Conservation (phyloP, 2,888 invertebrate genomes). For the Lasioglossum calceatum region DNA sequence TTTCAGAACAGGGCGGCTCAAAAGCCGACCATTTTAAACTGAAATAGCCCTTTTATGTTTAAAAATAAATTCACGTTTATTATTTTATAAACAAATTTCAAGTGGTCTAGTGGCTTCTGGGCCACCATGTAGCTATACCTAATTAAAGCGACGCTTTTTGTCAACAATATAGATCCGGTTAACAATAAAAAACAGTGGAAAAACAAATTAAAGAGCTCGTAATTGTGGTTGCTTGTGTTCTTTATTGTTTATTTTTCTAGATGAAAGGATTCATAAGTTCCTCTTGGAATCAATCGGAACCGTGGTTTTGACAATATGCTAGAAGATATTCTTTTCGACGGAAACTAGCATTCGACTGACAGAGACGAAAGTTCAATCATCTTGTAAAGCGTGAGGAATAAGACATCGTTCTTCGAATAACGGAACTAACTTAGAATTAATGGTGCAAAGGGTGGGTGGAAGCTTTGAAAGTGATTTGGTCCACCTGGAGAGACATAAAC, state of each 20-base stretch:
- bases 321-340: neutral
- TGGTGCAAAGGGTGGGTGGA: slow-evolving; percentile 65
- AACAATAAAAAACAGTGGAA: neutral
- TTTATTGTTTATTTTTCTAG: neutral
- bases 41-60: neutral
- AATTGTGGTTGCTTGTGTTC: neutral
- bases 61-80: neutral
- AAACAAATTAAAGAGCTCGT: neutral
- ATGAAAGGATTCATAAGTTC: neutral
- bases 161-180: neutral
- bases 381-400: slow-evolving; percentile 35
- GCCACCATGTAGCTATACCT: no score
- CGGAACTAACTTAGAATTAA: slow-evolving; percentile 74
- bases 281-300: neutral
- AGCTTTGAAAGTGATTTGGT: slow-evolving; percentile 75
- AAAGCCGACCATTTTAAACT: neutral
- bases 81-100: neutral
- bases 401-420: slow-evolving; percentile 68
- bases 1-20: no score
- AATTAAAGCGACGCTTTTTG: no score
- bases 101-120: neutral
- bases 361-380: slow-evolving; percentile 19
- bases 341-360: neutral
- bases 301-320: neutral
- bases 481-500: slow-evolving; percentile 81